Evolutionary conservation across 2,113 vertebrate species (phyloP).

Genomic region (Cyanoramphus novaezelandiae): DNA sequence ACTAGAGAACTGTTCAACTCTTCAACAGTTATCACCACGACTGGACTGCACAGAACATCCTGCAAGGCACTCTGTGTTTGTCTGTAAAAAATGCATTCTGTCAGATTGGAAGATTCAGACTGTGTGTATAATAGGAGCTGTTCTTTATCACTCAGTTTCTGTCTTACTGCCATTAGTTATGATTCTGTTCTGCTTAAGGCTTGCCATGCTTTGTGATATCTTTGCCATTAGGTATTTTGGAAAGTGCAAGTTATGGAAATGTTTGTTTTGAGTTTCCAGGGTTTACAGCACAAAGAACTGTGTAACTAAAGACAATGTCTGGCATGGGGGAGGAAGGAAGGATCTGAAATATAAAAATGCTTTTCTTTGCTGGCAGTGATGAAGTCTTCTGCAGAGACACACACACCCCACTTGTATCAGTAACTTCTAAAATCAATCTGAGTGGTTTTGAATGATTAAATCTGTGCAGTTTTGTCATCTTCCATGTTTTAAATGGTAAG

Average conservation of each 20-base stretch:
- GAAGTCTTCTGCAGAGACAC: background rate
- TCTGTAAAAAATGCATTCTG: constrained; percentile 2
- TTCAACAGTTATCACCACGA: background rate
- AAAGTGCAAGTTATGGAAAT: background rate
- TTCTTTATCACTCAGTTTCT: background rate
- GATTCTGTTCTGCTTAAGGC: background rate
- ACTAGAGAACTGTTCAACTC: background rate
- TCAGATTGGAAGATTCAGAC: background rate
- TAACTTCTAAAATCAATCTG: background rate
- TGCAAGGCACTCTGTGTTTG: background rate
- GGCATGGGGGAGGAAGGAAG: background rate
- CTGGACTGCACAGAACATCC: background rate
- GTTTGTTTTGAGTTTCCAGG: background rate
- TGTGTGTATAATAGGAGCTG: background rate
- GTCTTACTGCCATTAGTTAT: background rate
- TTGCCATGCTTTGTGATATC: background rate
- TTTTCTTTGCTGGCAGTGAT: background rate
- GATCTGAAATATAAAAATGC: background rate
- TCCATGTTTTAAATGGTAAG: background rate
- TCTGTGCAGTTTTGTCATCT: background rate
- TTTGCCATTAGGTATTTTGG: background rate
- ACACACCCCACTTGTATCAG: accelerated
- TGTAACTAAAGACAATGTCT: background rate
- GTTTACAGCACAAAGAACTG: background rate
- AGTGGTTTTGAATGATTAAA: background rate